Evolutionary conservation across 2,113 vertebrate species (phyloP), one percentile per base, ranked within the genome.

Genomic region (Tyto alba): DNA sequence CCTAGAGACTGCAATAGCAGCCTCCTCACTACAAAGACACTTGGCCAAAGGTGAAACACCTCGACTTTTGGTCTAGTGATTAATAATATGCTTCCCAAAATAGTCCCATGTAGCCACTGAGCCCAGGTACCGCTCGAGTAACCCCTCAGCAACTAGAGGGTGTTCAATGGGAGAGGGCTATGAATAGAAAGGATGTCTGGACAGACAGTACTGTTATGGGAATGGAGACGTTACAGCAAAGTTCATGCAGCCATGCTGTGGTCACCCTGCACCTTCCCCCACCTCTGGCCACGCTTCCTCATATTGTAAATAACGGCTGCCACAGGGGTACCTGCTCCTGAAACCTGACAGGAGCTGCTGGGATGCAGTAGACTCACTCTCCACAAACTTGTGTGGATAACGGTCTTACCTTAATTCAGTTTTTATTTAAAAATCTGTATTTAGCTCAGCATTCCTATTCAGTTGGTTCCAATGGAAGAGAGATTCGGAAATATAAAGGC

Each of bases 91-190:
- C 5, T 87, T 22, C 40, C 11, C 16, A 34, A n/a, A 60, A 29
- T 8, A 57, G 18, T 2, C 3, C 9, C 7, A 10, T 12, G 45
- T 13, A 68, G 19, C 21, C 18, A 60, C 18, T 0, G 3, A 80
- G 18, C 26, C n/a, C 29, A 64, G n/a, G 32, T 59, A 64, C 6
- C 1, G 0, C 48, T 74, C 0, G 1, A 68, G 34, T 43, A 34
- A 6, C 41, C 10, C 2, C 16, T 22, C 60, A 53, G 27, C 22
- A 74, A 1, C 0, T 7, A 7, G 0, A 1, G n/a, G 6, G n/a
- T 0, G 3, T 57, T 48, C 0, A 16, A 53, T 41, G 16, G 26
- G 25, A 68, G 11, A 68, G 48, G 12, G 34, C n/a, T 71, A 47
- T 0, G 3, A 67, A 32, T 19, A n/a, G 47, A 56, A 80, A n/a